Percentiles rank a stretch among this genome's conserved stretches.
Conservation (phyloP, 2,113 vertebrate genomes). For the Ceyx cyanopectus region DNA sequence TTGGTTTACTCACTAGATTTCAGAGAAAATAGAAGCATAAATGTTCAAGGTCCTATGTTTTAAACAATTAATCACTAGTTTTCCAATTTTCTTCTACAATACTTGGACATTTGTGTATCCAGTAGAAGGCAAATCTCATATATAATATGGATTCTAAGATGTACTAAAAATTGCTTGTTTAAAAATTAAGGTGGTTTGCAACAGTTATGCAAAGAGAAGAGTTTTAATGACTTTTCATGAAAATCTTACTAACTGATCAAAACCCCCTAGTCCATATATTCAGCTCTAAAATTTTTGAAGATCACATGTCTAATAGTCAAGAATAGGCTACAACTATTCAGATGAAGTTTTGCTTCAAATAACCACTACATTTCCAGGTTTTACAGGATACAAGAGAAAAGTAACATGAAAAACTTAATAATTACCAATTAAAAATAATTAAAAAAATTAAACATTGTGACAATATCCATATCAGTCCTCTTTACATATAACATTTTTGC, state of each 20-base stretch:
- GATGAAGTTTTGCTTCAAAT: not conserved
- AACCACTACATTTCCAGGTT: not conserved
- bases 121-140: not conserved
- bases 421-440: not conserved
- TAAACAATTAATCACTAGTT: slow-evolving; percentile 20
- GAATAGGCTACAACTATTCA: not conserved
- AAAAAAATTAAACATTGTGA: not conserved
- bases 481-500: not conserved
- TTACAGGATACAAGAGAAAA: not conserved
- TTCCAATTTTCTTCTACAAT: slow-evolving; percentile 25
- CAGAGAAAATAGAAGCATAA: slow-evolving; percentile 51
- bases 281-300: not conserved
- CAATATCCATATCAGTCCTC: not conserved
- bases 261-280: not conserved
- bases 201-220: not conserved
- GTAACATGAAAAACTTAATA: not conserved
- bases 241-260: not conserved
- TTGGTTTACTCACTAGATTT: slow-evolving; percentile 40
- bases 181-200: not conserved
- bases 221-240: not conserved
- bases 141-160: not conserved
- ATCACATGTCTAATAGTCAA: not conserved
- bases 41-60: slow-evolving; percentile 41
- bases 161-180: not conserved
- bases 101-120: slow-evolving; percentile 14